These are phyloP conservation scores for Callopanchax toddi DNA, from an alignment of 2,113 vertebrate species.

Conservation along the genomic window DNA sequence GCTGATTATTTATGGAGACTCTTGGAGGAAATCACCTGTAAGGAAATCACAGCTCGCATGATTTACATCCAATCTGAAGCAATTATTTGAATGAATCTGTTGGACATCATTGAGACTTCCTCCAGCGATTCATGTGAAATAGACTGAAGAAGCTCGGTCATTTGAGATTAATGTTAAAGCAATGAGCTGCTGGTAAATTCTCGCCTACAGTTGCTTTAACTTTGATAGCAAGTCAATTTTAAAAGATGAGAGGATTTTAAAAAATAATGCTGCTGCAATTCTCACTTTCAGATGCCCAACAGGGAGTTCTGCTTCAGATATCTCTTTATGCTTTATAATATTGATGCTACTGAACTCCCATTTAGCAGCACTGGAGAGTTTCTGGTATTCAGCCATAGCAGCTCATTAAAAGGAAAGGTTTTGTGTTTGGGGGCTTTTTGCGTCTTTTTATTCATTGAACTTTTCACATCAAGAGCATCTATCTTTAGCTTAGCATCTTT, in stretches of 20 bases:
- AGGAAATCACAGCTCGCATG: not conserved
- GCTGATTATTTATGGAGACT: slow-evolving; percentile 26
- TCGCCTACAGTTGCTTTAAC: slow-evolving; percentile 18
- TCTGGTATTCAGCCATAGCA: slow-evolving; percentile 47
- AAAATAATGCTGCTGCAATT: not conserved
- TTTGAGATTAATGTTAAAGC: slow-evolving; percentile 33
- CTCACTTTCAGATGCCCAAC: not conserved
- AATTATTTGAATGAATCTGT: slow-evolving; percentile 21
- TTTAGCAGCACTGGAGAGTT: slow-evolving; percentile 7
- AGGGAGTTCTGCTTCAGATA: not conserved
- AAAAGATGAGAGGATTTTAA: slow-evolving; percentile 2
- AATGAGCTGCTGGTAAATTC: slow-evolving; percentile 2
- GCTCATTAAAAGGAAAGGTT: slow-evolving; percentile 60
- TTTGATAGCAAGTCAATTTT: slow-evolving; percentile 30
- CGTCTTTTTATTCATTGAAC: slow-evolving; percentile 13
- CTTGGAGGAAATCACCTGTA: slow-evolving; percentile 42
- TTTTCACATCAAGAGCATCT: slow-evolving; percentile 21
- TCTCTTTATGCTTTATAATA: not conserved
- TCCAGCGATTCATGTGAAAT: slow-evolving; percentile 13
- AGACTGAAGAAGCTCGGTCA: slow-evolving; percentile 9
- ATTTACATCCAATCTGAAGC: slow-evolving; percentile 21
- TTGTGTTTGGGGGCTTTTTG: slow-evolving; percentile 22
- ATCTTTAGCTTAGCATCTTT: slow-evolving; percentile 15
- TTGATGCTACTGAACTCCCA: not conserved
- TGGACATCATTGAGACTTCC: slow-evolving; percentile 15